Evolutionary conservation across 2,888 invertebrate species (phyloP).

Genomic region (Esperia sulphurella): DNA sequence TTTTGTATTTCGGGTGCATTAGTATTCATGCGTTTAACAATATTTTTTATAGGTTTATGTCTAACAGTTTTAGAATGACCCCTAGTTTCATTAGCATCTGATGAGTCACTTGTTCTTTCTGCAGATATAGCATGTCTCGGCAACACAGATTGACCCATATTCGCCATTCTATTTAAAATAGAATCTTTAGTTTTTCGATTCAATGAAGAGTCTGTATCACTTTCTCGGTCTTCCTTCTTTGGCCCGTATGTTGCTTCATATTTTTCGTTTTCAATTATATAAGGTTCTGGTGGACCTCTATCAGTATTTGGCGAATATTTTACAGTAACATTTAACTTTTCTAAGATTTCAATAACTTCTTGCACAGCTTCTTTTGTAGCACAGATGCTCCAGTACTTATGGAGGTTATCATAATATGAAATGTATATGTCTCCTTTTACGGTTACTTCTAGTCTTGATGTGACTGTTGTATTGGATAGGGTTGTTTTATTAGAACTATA

Average conservation of each 20-base stretch:
- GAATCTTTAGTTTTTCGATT: conserved; percentile 58
- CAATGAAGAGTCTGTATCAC: conserved; percentile 57
- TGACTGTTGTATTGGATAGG: conserved; percentile 45
- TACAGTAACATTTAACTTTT: conserved; percentile 35
- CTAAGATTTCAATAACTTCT: conserved; percentile 40
- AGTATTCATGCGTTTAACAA: conserved; percentile 5
- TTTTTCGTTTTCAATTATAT: conserved; percentile 12
- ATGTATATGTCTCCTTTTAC: conserved; percentile 49
- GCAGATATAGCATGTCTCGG: conserved; percentile 32
- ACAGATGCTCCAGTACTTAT: conserved; percentile 62
- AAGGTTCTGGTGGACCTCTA: conserved; percentile 25
- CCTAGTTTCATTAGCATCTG: conserved; percentile 47
- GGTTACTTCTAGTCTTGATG: conserved; percentile 40
- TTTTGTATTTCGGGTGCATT: conserved; percentile 23
- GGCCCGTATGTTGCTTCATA: conserved; percentile 9
- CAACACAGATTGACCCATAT: conserved; percentile 65
- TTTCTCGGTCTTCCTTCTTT: conserved; percentile 34
- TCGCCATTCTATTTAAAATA: conserved; percentile 64
- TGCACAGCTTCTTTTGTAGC: conserved; percentile 42
- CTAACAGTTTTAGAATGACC: conserved; percentile 35
- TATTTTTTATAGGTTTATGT: conserved; percentile 45
- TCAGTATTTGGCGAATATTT: conserved; percentile 26
- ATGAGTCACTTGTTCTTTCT: conserved; percentile 54
- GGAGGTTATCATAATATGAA: conserved; percentile 54
- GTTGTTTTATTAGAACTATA: conserved; percentile 62